Evolutionary conservation across 1,140 invertebrate species (phyloP).

Genomic region (Sitobion miscanthi): DNA sequence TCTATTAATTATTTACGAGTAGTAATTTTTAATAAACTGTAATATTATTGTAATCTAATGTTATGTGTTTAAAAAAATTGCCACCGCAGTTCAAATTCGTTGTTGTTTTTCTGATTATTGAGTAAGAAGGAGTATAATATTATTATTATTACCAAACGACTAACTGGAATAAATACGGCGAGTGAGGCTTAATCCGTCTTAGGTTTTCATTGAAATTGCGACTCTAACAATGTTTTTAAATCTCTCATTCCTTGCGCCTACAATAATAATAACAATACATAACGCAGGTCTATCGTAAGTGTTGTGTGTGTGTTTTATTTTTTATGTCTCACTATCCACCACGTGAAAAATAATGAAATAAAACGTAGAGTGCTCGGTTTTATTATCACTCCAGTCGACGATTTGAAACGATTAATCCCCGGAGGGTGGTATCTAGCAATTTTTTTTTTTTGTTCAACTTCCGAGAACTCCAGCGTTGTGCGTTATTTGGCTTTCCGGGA

Average conservation of each 20-base stretch:
- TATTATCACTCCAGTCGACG: neutral
- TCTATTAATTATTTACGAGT: too few species aligned
- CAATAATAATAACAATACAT: neutral
- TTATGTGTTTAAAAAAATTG: too few species aligned
- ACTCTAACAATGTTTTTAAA: neutral
- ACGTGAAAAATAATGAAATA: neutral
- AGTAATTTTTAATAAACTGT: too few species aligned
- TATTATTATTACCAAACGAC: too few species aligned
- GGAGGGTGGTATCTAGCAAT: conserved; percentile 6
- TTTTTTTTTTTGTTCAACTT: neutral
- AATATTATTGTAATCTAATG: too few species aligned
- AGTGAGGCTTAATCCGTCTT: too few species aligned
- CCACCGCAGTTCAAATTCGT: too few species aligned
- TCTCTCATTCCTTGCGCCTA: neutral
- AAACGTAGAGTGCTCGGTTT: neutral
- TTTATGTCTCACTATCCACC: neutral
- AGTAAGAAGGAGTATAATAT: too few species aligned
- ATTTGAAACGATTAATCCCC: conserved; percentile 33
- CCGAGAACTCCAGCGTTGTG: neutral
- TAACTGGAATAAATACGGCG: too few species aligned
- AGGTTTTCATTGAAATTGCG: too few species aligned
- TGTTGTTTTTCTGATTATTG: too few species aligned
- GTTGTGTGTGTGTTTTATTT: neutral
- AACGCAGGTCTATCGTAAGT: neutral
- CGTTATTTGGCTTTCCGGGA: neutral